Evolutionary conservation across 1,140 invertebrate species (phyloP), one percentile per base, ranked within the genome.

Genomic region (Eubasilissa regina): DNA sequence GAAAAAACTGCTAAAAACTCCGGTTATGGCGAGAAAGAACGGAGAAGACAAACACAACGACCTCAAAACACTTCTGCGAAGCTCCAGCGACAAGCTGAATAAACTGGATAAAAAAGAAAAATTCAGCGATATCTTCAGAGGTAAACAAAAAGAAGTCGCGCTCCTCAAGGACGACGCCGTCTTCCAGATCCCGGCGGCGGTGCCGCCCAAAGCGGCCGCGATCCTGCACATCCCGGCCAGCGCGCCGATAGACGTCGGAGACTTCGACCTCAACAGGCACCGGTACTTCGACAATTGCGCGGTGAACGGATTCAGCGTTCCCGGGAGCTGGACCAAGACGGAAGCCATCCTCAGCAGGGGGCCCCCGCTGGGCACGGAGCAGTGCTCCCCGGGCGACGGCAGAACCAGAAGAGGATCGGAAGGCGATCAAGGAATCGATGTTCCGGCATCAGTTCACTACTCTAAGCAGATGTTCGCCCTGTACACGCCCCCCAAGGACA

Each of bases 191-290:
- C 90, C 90, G 0, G 85, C 89, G n/a, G 86, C 86, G 53, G 88
- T 92, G 75, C 89, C 91, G 4, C 90, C 90, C 0, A 92, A 92
- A 84, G 91, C 91, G 4, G 91, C 91, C 3, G 90, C 90, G 1
- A 83, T 92, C 8, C 81, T 92, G 44, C 90, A 91, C 77, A 91
- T 92, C 58, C 90, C 90, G 3, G 75, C 68, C 8, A 55, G 56
- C 45, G 73, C 48, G 15, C 72, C 56, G 0, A 6, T 66, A n/a
- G 78, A 79, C n/a, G 53, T 58, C 6, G 58, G 9, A 13, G 72
- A 75, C 17, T 48, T 19, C 21, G 44, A 60, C 51, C 45, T 76
- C 12, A 80, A 76, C 10, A 43, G 58, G 25, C 74, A 76, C n/a
- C 56, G 58, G 7, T 62, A 76, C 19, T 76, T 76, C n/a, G 74